Percentiles rank a stretch among this genome's conserved stretches.
Conservation (phyloP, 2,797 vertebrate genomes). For the Ctenopoma kingsleyae region DNA sequence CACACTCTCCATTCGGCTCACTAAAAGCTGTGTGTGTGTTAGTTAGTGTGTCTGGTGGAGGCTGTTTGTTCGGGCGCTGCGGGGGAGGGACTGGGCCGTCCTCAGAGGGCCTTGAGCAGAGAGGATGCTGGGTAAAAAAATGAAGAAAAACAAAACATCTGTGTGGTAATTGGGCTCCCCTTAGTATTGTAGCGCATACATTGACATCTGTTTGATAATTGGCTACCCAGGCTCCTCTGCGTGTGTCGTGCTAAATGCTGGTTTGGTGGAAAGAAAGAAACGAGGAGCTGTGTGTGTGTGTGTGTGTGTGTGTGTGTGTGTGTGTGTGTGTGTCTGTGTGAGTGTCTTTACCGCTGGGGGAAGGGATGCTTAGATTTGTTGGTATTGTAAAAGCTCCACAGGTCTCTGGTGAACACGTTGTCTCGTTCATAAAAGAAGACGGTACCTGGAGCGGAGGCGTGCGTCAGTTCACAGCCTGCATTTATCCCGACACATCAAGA, state of each 20-base stretch:
- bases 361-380: slow-evolving; percentile 58
- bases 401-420: slow-evolving; percentile 62
- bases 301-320: too few species aligned
- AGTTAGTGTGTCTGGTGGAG: slow-evolving; percentile 38
- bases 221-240: slow-evolving; percentile 80
- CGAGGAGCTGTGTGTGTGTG: slow-evolving; percentile 28
- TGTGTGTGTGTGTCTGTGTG: slow-evolving; percentile 14
- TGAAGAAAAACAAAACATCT: slow-evolving; percentile 83
- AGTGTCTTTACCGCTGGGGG: slow-evolving; percentile 35
- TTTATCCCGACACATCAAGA: slow-evolving; percentile 63
- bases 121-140: slow-evolving; percentile 69
- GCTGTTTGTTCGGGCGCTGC: slow-evolving; percentile 27
- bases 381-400: slow-evolving; percentile 70
- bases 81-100: slow-evolving; percentile 56
- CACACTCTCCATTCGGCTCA: slow-evolving; percentile 71
- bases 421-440: slow-evolving; percentile 47
- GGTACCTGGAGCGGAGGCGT: slow-evolving; percentile 47
- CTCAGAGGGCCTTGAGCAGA: slow-evolving; percentile 74
- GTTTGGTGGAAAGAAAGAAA: slow-evolving; percentile 70
- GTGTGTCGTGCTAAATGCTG: slow-evolving; percentile 82
- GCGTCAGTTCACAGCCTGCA: slow-evolving; percentile 56
- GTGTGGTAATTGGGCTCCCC: slow-evolving; percentile 86
- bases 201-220: slow-evolving; percentile 89
- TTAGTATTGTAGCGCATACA: slow-evolving; percentile 85
- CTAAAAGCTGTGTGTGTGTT: slow-evolving; percentile 43